A percentile compares a stretch with the other conserved stretches of the same genome.
Evolutionary conservation across 2,797 vertebrate genomes (phyloP).

Genomic region (Cephalopachus bancanus): DNA sequence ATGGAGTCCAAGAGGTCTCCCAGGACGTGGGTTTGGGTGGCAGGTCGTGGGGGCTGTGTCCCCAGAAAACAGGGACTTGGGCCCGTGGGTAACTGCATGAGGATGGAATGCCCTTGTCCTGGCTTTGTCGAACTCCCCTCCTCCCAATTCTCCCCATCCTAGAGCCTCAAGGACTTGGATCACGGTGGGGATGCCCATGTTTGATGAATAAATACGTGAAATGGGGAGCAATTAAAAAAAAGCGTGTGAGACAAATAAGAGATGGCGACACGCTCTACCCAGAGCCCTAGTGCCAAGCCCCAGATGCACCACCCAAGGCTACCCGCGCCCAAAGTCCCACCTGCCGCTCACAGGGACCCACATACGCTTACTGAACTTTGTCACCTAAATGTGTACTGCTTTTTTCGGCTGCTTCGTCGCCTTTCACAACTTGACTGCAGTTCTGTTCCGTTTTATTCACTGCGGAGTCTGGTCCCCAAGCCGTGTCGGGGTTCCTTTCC

Average conservation of each 20-base stretch:
- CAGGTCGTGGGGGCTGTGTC: neutral
- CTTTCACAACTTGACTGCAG: neutral
- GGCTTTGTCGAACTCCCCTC: neutral
- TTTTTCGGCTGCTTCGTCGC: too few relatives aligned
- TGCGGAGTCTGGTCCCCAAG: neutral
- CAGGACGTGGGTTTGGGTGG: neutral
- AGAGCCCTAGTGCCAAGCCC: fast-evolving
- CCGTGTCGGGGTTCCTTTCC: neutral
- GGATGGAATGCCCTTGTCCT: neutral
- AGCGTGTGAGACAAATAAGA: neutral
- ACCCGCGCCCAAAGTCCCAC: fast-evolving
- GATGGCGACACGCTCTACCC: neutral
- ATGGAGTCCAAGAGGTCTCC: neutral
- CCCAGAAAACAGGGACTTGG: neutral
- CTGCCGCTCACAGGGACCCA: neutral
- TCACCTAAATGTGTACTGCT: neutral
- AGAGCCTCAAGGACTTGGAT: neutral
- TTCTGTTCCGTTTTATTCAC: neutral
- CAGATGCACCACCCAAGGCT: too few relatives aligned
- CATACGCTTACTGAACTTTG: neutral
- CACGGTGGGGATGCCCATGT: neutral
- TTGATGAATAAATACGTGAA: neutral
- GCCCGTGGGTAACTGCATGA: neutral
- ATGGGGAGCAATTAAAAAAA: neutral
- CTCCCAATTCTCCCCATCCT: neutral